Evolutionary conservation across 1,140 invertebrate species (phyloP), one percentile per base, ranked within the genome.

Genomic region (Mya arenaria): DNA sequence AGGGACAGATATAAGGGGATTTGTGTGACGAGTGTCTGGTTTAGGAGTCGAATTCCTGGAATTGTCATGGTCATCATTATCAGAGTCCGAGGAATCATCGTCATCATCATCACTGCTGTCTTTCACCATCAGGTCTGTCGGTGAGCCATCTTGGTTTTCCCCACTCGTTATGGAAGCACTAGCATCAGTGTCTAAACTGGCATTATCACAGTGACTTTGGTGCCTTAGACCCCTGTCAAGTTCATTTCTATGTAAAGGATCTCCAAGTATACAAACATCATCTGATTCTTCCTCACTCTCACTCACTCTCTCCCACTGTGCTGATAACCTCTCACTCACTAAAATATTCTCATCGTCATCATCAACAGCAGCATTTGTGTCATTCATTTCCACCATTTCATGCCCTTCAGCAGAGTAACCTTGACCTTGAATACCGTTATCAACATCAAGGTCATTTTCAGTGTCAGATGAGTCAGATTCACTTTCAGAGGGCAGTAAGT

Each of bases 281-380:
- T 80, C 77, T 37, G 77, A 80, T 1, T 32, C 37, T 25, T 80
- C 65, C 58, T 80, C 77, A 60, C 65, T 68, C 34, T 69, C 66
- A 15, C 32, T 32, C 19, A 6, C 62, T 39, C 77, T 80, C 36
- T 30, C 36, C 77, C 77, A 80, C 37, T 71, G 44, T 0, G 66
- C 52, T 60, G 77, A 80, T n/a, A 80, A 55, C 34, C 34, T 55
- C 23, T 44, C 58, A 30, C 65, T 69, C 32, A 32, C 37, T 36
- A 80, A 62, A 19, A 80, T 80, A 48, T 80, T 69, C 19, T 80
- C 77, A 71, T 69, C 77, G 71, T 80, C 77, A 48, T 69, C 77
- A 44, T 63, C 72, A 37, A 34, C n/a, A n/a, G n/a, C n/a, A n/a
- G n/a, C 30, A 39, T 39, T 55, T n/a, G 28, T 32, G 37, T 44